Conservation (phyloP, 2,888 invertebrate genomes). For the Gerris lacustris region DNA sequence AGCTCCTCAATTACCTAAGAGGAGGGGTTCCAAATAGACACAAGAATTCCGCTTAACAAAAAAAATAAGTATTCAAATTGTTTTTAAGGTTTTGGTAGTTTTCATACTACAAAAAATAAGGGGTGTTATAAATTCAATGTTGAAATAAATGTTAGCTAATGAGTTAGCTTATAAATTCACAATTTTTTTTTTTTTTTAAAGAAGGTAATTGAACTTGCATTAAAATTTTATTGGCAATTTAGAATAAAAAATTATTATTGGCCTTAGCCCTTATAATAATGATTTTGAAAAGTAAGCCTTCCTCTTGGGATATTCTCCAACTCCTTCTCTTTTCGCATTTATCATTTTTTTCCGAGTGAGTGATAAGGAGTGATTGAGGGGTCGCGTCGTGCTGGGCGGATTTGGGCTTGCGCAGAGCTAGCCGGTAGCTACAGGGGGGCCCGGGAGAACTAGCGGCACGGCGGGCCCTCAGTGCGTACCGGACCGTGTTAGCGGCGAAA, state of each 20-base stretch:
- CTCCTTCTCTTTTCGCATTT: background rate
- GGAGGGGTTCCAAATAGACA: too few relatives aligned
- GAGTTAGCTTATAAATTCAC: too few relatives aligned
- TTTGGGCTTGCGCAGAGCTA: background rate
- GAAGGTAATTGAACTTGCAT: too few relatives aligned
- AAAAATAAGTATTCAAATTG: too few relatives aligned
- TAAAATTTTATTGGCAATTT: background rate
- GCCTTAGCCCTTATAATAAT: background rate
- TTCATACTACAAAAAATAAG: too few relatives aligned
- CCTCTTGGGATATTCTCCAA: background rate
- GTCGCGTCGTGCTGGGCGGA: background rate
- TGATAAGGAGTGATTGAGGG: background rate
- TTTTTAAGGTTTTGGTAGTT: too few relatives aligned
- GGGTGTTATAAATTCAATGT: too few relatives aligned
- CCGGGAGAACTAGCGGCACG: background rate
- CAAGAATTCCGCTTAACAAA: too few relatives aligned
- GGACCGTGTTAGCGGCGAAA: background rate
- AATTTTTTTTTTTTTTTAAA: too few relatives aligned
- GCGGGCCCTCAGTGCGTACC: background rate
- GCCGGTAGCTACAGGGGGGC: background rate
- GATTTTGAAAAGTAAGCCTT: background rate
- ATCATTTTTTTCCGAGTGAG: slow-evolving; percentile 1
- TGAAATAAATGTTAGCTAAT: too few relatives aligned
- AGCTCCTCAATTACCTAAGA: too few relatives aligned
- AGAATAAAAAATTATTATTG: background rate